phyloP scores from a whole-genome alignment of 1,140 invertebrate genomes.

The Diorhabda elongata region DNA sequence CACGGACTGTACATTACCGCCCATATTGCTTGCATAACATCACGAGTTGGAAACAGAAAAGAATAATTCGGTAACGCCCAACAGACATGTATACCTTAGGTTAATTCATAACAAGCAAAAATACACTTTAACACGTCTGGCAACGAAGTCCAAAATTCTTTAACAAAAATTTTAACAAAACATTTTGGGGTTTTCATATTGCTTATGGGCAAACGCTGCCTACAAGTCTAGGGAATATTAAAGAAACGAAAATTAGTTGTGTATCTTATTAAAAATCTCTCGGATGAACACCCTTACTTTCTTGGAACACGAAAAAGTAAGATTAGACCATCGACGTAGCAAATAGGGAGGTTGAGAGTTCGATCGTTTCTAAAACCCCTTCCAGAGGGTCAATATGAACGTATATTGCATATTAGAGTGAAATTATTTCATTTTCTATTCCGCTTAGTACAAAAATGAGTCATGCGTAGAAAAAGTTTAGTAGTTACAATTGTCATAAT shows the following conservation, averaged over 20 bases:
- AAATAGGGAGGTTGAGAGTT: no score
- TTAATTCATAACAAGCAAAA: conserved; percentile 45
- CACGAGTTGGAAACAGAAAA: conserved; percentile 47
- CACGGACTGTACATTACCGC: conserved; percentile 39
- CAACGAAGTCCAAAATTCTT: conserved; percentile 1
- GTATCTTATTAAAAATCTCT: conserved; percentile 20
- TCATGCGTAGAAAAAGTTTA: no score
- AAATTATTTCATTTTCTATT: no score
- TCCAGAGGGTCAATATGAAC: no score
- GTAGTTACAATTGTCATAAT: no score
- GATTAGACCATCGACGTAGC: neutral
- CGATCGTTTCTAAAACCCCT: no score
- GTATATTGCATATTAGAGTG: no score
- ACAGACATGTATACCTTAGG: conserved; percentile 47
- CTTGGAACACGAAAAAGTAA: conserved; percentile 8
- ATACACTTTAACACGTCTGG: conserved; percentile 34
- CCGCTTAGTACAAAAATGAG: no score
- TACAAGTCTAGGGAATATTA: conserved; percentile 28
- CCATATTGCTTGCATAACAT: conserved; percentile 48
- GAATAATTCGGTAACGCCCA: conserved; percentile 48
- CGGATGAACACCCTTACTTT: conserved; percentile 8
- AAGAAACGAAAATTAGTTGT: conserved; percentile 8
- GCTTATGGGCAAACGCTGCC: conserved; percentile 38
- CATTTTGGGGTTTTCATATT: conserved; percentile 40
- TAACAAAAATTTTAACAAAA: conserved; percentile 22